Base-by-base conservation (phyloP, 1,140 invertebrate genomes). In the Lysiphlebus fabarum region DNA sequence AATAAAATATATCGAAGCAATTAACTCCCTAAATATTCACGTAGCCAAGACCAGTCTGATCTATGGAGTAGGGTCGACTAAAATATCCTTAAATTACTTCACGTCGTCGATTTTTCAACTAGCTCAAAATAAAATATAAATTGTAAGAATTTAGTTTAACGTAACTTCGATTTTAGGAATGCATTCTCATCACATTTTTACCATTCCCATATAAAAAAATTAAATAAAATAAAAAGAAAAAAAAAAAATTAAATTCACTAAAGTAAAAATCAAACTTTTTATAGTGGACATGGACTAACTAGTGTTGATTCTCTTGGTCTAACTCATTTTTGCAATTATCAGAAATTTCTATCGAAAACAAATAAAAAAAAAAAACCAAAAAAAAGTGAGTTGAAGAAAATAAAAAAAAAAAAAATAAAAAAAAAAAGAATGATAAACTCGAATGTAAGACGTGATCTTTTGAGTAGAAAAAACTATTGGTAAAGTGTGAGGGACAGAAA, bases 21-120 rank as follows among this genome's bases (percentile, higher is more conserved):
- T 80, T 80, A 79, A 74, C 68, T 71, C 72, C 72, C 75, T 76
- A 73, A 78, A 80, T 80, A 79, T 80, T 78, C 77, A 74, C 74
- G 66, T 70, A 67, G 70, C 64, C 70, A 71, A 73, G 65, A 67
- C 9, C 62, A 65, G 71, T 36, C 55, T 78, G 77, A 80, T 79
- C 69, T 78, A 80, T 76, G 64, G 63, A 26, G 36, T 4, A 40
- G 38, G 41, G 43, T 44, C 44, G 33, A 17, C 34, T 12, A 34
- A 37, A 34, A 14, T 38, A 34, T 51, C 50, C 59, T 64, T 76
- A 78, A 79, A 79, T 79, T 79, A 76, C 77, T 77, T 75, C 65
- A 67, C 72, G 77, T 75, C 69, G 68, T 69, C 67, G 53, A 75
- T 78, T 78, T 79, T 79, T 76, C 76, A 76, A 53, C 68, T 56